These are phyloP conservation scores for Willisornis vidua DNA, from an alignment of 2,113 vertebrate species.

Conservation along the genomic window DNA sequence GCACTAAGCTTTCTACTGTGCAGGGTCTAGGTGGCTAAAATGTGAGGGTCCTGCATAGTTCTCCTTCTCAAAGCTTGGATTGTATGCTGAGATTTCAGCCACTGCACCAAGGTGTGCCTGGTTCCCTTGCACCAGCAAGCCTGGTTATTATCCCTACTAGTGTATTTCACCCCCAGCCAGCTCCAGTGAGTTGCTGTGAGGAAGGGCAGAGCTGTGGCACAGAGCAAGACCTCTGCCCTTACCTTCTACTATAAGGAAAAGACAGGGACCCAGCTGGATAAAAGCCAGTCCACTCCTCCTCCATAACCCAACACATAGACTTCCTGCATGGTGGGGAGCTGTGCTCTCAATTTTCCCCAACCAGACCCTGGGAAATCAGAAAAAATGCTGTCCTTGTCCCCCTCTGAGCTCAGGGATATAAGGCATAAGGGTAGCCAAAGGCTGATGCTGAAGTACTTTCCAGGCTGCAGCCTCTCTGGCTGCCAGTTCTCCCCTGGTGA, in stretches of 20 bases:
- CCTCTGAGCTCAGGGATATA: background rate
- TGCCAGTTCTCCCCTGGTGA: background rate
- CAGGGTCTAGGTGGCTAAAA: background rate
- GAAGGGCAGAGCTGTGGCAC: background rate
- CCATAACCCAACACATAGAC: background rate
- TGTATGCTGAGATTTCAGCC: background rate
- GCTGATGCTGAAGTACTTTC: background rate
- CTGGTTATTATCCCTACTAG: background rate
- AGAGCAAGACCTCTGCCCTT: background rate
- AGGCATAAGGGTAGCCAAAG: background rate
- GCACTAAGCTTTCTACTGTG: background rate
- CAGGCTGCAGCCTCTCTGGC: background rate
- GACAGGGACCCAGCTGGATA: background rate
- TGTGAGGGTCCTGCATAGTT: rapidly evolving
- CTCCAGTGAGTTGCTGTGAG: background rate
- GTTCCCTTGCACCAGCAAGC: background rate
- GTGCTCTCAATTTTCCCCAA: background rate
- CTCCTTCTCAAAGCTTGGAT: background rate
- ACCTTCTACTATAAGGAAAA: background rate
- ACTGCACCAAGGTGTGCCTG: background rate
- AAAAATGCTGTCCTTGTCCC: background rate
- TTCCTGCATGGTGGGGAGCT: rapidly evolving
- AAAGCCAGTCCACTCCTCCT: background rate
- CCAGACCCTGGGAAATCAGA: background rate
- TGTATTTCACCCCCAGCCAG: background rate